These are phyloP conservation scores for Arizona elegans DNA, from an alignment of 2,113 vertebrate species.

Conservation along the genomic window DNA sequence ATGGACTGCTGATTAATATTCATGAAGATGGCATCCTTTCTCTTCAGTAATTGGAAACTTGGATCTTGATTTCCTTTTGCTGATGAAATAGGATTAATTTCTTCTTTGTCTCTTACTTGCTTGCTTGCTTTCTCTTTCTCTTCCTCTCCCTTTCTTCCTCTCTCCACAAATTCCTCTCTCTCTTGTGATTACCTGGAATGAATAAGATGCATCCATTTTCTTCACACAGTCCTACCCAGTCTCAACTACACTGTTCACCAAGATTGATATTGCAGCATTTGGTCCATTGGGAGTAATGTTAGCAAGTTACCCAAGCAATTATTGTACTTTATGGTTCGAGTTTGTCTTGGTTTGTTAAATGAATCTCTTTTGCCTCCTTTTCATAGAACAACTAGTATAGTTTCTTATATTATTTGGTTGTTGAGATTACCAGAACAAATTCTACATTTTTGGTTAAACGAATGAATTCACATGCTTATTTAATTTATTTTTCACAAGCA, in stretches of 20 bases:
- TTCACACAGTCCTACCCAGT: background rate
- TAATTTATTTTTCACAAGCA: constrained; percentile 3
- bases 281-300: background rate
- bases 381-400: background rate
- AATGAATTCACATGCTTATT: background rate
- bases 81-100: background rate
- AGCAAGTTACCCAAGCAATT: background rate
- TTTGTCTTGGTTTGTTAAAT: background rate
- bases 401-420: background rate
- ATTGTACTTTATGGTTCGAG: background rate
- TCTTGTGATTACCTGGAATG: background rate
- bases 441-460: too few species aligned
- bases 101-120: background rate
- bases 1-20: background rate
- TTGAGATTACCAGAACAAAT: constrained; percentile 2
- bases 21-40: background rate
- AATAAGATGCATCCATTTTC: background rate
- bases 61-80: background rate
- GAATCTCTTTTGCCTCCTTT: background rate
- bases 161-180: background rate
- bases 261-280: background rate
- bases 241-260: background rate
- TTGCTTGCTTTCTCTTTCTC: background rate
- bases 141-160: background rate
- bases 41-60: background rate